Conservation (phyloP, 2,888 invertebrate species). For the Plagiodera versicolora region DNA sequence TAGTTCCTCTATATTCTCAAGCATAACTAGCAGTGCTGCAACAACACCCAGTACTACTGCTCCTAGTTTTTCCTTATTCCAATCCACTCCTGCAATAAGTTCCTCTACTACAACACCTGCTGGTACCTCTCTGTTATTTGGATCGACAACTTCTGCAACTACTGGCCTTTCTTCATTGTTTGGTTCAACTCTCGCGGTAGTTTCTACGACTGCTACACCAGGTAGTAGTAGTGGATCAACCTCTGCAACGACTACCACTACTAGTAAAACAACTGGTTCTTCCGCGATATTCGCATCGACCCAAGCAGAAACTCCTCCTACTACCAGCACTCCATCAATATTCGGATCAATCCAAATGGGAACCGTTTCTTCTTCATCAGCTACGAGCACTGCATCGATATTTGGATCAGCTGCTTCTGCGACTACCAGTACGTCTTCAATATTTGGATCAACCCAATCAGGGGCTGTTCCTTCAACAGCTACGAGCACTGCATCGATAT, state of each 20-base stretch:
- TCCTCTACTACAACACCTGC: not conserved
- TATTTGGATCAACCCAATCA: not conserved
- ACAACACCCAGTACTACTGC: too few relatives aligned
- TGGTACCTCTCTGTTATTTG: not conserved
- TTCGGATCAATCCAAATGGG: too few relatives aligned
- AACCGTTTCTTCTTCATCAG: too few relatives aligned
- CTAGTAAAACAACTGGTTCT: not conserved
- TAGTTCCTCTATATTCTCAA: not conserved
- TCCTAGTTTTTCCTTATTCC: not conserved
- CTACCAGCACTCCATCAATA: not conserved
- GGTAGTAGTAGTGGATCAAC: not conserved
- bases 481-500: not conserved
- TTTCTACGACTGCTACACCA: conserved; percentile 26
- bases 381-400: too few relatives aligned
- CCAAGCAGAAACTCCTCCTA: conserved; percentile 39
- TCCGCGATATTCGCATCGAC: not conserved
- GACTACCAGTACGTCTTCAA: not conserved
- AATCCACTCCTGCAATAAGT: too few relatives aligned
- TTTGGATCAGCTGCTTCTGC: not conserved
- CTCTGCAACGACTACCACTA: not conserved
- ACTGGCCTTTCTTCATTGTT: conserved; percentile 24
- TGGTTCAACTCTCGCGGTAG: conserved; percentile 17
- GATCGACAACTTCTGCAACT: conserved; percentile 12
- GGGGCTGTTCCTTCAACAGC: too few relatives aligned
- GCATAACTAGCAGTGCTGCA: conserved; percentile 30